Conservation (phyloP, 2,113 vertebrate species). For the Hypomesus transpacificus region DNA sequence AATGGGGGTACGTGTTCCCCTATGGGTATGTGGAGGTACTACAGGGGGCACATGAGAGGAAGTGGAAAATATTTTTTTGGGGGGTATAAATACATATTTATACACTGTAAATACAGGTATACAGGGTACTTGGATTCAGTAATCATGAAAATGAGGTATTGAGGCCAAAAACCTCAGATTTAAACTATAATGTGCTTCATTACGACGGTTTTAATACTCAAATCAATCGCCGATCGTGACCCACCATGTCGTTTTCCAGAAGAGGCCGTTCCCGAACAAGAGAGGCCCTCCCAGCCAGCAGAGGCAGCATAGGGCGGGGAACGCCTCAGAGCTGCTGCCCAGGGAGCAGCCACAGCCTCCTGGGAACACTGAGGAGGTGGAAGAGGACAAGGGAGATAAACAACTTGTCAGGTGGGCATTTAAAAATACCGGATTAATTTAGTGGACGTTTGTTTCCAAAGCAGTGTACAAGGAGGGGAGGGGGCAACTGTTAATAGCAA, state of each 20-base stretch:
- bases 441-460: background rate
- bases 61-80: too few species aligned
- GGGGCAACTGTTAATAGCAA: background rate
- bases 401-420: slow-evolving; percentile 77
- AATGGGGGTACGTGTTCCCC: too few species aligned
- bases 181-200: too few species aligned
- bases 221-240: background rate
- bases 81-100: too few species aligned
- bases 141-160: too few species aligned
- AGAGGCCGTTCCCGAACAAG: slow-evolving; percentile 60
- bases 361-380: slow-evolving; percentile 35
- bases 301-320: slow-evolving; percentile 61
- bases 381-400: slow-evolving; percentile 59
- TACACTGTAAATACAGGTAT: too few species aligned
- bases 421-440: background rate
- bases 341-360: background rate
- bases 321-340: slow-evolving; percentile 41
- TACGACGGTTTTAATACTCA: background rate
- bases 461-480: background rate
- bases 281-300: slow-evolving; percentile 74
- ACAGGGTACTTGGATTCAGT: too few species aligned
- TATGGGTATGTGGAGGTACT: too few species aligned
- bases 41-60: too few species aligned
- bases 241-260: slow-evolving; percentile 36
- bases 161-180: too few species aligned